Evolutionary conservation across 2,888 invertebrate species (phyloP), one percentile per base, ranked within the genome.

Genomic region (Pachymerium ferrugineum): DNA sequence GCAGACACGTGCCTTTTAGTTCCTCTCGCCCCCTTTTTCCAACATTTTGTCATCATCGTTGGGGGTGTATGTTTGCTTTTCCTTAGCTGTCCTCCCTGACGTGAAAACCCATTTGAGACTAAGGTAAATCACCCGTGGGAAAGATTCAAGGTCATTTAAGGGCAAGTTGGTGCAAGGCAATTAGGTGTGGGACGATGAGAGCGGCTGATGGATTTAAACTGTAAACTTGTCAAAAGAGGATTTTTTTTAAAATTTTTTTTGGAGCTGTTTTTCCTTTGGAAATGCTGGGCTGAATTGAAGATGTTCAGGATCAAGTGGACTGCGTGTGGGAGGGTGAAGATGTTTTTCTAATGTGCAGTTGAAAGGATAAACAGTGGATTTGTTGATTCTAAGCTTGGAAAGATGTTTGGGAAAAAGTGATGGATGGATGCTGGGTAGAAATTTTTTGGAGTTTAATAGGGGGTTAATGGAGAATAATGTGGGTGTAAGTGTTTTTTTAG

Each of bases 321-420:
- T 1, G 47, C 22, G 47, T 22, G 47, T 47, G 47, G 47, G 47
- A n/a, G 8, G 47, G 16, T 14, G 47, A 47, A 47, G 47, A 47
- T 47, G 47, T 47, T 47, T 47, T 47, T 47, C 19, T 47, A 47
- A 47, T 47, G 47, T 16, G 47, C 19, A 16, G 22, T 47, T 47
- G 47, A 47, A 47, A 47, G 47, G 47, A 47, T 47, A n/a, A 47
- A 47, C 22, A 22, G 16, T 47, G 47, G 16, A 47, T 47, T 47
- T 47, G 47, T 47, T 47, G 47, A 47, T 47, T 47, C 22, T 47
- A 38, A 38, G n/a, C n/a, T n/a, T n/a, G n/a, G n/a, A n/a, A n/a
- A n/a, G n/a, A n/a, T n/a, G n/a, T n/a, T n/a, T n/a, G n/a, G n/a
- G n/a, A n/a, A n/a, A n/a, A n/a, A n/a, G n/a, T n/a, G n/a, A n/a